Base-by-base conservation (phyloP, 2,797 vertebrate genomes). In the Tympanoctomys barrerae region DNA sequence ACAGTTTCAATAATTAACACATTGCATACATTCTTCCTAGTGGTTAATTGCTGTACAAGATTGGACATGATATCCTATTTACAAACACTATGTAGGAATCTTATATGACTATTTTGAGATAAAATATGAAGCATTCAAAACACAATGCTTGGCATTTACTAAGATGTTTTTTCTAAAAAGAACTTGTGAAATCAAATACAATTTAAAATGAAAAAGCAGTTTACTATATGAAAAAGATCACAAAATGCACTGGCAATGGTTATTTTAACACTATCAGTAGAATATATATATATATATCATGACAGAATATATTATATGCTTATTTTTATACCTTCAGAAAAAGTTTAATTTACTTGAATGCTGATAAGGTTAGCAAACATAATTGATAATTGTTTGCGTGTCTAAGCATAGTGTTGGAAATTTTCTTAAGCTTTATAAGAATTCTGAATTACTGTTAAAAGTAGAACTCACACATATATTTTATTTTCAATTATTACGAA, bases 401-500 rank as follows among this genome's bases (percentile, higher is more conserved):
- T 92, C 28, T 80, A 57, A 78, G 0, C n/a, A 87, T 91, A 54
- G 19, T 71, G 8, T 49, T 90, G 16, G 54, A 90, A 79, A 79
- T 49, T 52, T 3, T n/a, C 9, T 87, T 82, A 64, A 64, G 46
- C 70, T 88, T 88, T 90, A 11, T 5, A 87, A 59, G 7, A 90
- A 64, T 92, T 90, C 33, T 73, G 0, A 42, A 7, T 80, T 94
- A 54, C 28, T 81, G 89, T 94, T 94, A 54, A 22, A 46, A 88
- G 2, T 70, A 54, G 3, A 77, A 1, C 54, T 68, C 14, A 18
- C 39, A 52, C 13, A 39, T 80, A 61, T 26, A 78, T 68, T 91
- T 85, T 73, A 59, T 59, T 89, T 94, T 88, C n/a, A 57, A 85
- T 84, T 79, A 70, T 52, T 36, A 78, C 36, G 54, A 78, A 92